Percentiles rank a stretch among this genome's conserved stretches.
phyloP scores from a whole-genome alignment of 2,113 vertebrate species.

The Fulmarus glacialis region DNA sequence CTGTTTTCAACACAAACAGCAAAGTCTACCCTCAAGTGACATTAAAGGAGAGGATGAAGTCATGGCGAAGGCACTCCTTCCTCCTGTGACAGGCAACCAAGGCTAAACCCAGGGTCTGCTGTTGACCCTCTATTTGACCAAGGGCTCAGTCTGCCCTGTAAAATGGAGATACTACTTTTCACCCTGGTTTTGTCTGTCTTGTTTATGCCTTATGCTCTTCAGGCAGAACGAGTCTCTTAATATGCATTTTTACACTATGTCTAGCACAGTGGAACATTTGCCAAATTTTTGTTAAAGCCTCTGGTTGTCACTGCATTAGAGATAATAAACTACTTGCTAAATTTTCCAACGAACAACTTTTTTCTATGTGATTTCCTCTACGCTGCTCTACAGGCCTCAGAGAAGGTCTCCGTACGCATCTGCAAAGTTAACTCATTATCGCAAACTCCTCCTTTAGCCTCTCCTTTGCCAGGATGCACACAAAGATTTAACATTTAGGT shows the following conservation, averaged over 20 bases:
- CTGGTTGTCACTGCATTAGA: neutral
- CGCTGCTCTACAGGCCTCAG: neutral
- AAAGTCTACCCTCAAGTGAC: conserved; percentile 66
- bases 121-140: neutral
- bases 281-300: neutral
- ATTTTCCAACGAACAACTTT: neutral
- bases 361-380: neutral
- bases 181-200: neutral
- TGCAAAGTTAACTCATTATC: neutral
- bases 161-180: neutral
- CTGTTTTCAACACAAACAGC: neutral
- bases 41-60: neutral
- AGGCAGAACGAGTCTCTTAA: neutral
- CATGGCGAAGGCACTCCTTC: neutral
- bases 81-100: neutral
- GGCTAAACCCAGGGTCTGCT: neutral
- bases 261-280: neutral
- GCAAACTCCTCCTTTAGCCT: neutral
- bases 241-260: neutral
- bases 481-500: neutral
- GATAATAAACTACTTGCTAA: neutral
- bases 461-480: neutral
- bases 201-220: neutral
- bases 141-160: neutral
- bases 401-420: neutral